A percentile compares a stretch with the other conserved stretches of the same genome.
These are phyloP conservation scores for Rhizoglyphus robini DNA, from an alignment of 1,140 invertebrate species.

Conservation along the genomic window DNA sequence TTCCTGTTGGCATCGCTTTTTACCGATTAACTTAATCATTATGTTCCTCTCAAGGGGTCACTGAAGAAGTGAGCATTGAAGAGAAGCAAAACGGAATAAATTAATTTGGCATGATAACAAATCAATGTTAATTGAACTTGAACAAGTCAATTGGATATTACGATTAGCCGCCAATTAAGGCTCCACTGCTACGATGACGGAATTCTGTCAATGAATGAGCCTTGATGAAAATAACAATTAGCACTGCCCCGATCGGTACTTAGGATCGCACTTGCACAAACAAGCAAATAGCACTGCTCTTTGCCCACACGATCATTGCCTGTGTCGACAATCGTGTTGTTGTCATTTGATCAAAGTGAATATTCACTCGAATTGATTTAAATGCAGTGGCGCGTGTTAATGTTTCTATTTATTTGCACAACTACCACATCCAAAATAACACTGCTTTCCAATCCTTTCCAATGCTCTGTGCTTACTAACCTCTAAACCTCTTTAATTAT, in stretches of 20 bases:
- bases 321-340: neutral
- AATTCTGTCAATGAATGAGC: slow-evolving; percentile 2
- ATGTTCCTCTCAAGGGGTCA: too few relatives aligned
- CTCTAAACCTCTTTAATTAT: too few relatives aligned
- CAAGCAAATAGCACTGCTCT: neutral
- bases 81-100: too few relatives aligned
- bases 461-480: too few relatives aligned
- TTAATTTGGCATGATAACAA: neutral
- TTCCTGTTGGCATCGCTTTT: neutral
- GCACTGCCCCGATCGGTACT: neutral
- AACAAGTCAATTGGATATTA: neutral
- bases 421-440: too few relatives aligned
- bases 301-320: neutral
- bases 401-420: too few relatives aligned
- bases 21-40: too few relatives aligned
- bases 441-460: too few relatives aligned
- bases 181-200: neutral
- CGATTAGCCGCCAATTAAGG: slow-evolving; percentile 2
- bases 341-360: neutral
- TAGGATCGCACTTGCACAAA: neutral
- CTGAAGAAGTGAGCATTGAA: neutral
- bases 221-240: slow-evolving; percentile 13
- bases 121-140: neutral
- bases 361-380: neutral
- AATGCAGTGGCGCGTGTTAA: neutral